Conservation (phyloP, 2,797 vertebrate species). For the Thalassophryne amazonica region DNA sequence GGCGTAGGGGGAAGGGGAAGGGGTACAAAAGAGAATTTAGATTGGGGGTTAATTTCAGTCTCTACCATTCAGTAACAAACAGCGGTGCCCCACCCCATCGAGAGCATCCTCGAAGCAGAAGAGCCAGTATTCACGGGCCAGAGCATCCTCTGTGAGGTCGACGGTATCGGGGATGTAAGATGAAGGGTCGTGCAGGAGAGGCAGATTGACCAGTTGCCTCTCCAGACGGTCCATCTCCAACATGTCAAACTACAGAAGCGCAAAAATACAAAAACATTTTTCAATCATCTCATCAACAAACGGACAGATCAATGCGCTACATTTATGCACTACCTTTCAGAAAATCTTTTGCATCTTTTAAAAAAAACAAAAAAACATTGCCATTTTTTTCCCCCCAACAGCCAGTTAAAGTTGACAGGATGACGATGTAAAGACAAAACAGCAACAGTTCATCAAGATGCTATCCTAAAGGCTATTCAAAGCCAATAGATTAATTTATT, state of each 20-base stretch:
- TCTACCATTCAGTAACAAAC: neutral
- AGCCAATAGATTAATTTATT: conserved; percentile 13
- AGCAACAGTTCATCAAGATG: neutral
- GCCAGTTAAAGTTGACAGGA: neutral
- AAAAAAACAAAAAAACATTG: too few relatives aligned
- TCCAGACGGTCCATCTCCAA: conserved; percentile 97
- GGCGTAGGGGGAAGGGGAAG: too few relatives aligned
- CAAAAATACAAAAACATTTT: neutral
- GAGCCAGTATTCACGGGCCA: conserved; percentile 96
- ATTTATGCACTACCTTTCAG: too few relatives aligned
- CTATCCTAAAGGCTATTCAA: conserved; percentile 7
- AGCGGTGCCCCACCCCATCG: conserved; percentile 82
- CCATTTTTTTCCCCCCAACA: too few relatives aligned
- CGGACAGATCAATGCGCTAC: too few relatives aligned
- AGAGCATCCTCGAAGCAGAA: conserved; percentile 95
- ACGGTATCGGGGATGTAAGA: conserved; percentile 95
- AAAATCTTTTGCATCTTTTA: too few relatives aligned
- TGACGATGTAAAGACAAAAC: neutral
- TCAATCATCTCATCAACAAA: too few relatives aligned
- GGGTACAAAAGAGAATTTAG: too few relatives aligned
- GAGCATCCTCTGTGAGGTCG: conserved; percentile 90
- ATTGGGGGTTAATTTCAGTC: neutral
- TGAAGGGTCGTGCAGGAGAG: conserved; percentile 89
- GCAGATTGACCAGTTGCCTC: conserved; percentile 90
- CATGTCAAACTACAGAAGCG: conserved; percentile 88